These are phyloP conservation scores for Patella ulyssiponensis DNA, from an alignment of 2,888 invertebrate genomes.

Conservation along the genomic window DNA sequence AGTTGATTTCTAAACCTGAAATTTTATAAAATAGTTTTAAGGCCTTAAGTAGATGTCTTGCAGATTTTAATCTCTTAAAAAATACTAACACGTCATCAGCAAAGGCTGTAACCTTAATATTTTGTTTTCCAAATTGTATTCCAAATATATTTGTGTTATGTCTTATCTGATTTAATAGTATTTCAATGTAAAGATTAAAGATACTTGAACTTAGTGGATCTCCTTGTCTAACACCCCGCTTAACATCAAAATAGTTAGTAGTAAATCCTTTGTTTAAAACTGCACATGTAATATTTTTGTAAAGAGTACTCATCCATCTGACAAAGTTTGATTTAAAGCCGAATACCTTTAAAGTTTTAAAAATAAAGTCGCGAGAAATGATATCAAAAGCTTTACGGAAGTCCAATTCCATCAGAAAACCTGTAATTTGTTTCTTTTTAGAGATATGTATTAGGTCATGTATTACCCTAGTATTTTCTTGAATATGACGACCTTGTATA, in stretches of 20 bases:
- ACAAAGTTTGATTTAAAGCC: neutral
- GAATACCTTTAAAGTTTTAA: neutral
- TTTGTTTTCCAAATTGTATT: no score
- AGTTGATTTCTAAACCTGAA: no score
- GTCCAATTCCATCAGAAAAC: neutral
- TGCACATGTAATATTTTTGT: neutral
- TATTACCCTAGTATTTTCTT: constrained; percentile 2
- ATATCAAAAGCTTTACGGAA: neutral
- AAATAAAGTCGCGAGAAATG: neutral
- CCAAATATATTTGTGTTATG: no score
- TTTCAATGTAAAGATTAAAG: no score
- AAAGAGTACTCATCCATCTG: neutral
- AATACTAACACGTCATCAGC: no score
- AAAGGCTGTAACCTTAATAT: no score
- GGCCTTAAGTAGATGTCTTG: no score
- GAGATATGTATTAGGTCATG: neutral
- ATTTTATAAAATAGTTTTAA: no score
- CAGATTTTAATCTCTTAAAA: no score
- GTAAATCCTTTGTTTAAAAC: neutral
- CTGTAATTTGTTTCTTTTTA: neutral
- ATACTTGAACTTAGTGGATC: neutral
- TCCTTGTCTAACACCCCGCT: neutral
- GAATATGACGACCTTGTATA: neutral
- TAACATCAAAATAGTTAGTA: neutral
- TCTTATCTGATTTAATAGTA: no score